These are phyloP conservation scores for Ornithoptera priamus DNA, from an alignment of 2,888 invertebrate genomes.

Conservation along the genomic window DNA sequence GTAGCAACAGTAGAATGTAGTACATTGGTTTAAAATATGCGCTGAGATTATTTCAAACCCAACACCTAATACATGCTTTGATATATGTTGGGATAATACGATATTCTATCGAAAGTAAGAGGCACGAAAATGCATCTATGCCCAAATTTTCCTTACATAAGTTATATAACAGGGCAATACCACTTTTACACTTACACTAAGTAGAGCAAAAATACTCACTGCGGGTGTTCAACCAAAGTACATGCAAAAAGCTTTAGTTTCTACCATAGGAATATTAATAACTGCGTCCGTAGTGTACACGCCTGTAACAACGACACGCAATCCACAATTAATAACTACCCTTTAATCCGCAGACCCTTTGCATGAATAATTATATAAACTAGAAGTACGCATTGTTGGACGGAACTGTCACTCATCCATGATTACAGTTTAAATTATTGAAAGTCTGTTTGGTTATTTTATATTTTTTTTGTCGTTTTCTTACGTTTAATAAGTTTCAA, in stretches of 20 bases:
- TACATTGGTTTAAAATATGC: slow-evolving; percentile 7
- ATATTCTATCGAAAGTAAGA: slow-evolving; percentile 18
- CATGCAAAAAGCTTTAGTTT: slow-evolving; percentile 20
- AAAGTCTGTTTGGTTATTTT: not conserved
- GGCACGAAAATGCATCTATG: slow-evolving; percentile 27
- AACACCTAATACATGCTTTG: not conserved
- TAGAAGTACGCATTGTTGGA: not conserved
- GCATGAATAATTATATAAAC: slow-evolving; percentile 17
- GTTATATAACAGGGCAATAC: slow-evolving; percentile 26
- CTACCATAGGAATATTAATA: slow-evolving; percentile 20
- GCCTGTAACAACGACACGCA: slow-evolving; percentile 25
- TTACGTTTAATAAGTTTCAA: not conserved
- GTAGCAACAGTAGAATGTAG: slow-evolving; percentile 25
- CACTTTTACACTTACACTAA: slow-evolving; percentile 22
- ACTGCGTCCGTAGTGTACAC: slow-evolving; percentile 23
- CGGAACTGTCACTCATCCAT: not conserved
- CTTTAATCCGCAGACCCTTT: slow-evolving; percentile 10
- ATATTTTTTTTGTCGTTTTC: not conserved
- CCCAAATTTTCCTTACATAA: slow-evolving; percentile 23
- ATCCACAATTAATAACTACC: slow-evolving; percentile 15
- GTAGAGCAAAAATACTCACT: slow-evolving; percentile 17
- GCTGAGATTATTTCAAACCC: slow-evolving; percentile 1
- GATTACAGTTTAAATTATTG: not conserved
- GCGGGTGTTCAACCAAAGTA: slow-evolving; percentile 18
- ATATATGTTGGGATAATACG: slow-evolving; percentile 1